A percentile compares a stretch with the other conserved stretches of the same genome.
phyloP scores from a whole-genome alignment of 2,888 invertebrate genomes.

The Pterostichus madidus region DNA sequence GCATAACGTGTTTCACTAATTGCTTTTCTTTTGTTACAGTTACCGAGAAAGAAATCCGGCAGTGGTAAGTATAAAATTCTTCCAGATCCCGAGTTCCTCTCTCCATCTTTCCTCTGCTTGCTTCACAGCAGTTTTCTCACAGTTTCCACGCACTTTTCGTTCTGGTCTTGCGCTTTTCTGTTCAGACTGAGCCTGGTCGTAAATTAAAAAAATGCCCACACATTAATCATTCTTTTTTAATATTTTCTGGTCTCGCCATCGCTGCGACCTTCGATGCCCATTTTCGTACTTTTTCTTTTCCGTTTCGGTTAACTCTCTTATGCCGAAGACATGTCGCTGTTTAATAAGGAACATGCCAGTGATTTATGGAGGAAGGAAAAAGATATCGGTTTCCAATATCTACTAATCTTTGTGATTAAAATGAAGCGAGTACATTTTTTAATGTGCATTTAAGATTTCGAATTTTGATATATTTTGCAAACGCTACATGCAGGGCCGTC shows the following conservation, averaged over 20 bases:
- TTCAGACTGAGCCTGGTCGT: constrained; percentile 16
- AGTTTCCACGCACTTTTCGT: constrained; percentile 4
- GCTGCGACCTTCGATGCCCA: neutral
- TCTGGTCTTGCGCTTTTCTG: constrained; percentile 10
- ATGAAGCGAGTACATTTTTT: neutral
- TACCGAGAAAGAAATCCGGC: constrained; percentile 92
- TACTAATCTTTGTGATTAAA: neutral
- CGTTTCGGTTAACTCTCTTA: constrained; percentile 12
- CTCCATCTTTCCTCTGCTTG: neutral
- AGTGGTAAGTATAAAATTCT: constrained; percentile 84
- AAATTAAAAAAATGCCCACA: constrained; percentile 54
- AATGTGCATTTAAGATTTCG: too few species aligned
- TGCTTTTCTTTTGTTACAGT: constrained; percentile 83
- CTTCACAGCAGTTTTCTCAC: neutral
- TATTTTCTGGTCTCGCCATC: constrained; percentile 36
- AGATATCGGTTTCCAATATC: constrained; percentile 1
- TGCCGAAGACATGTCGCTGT: neutral
- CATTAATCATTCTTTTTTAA: constrained; percentile 56
- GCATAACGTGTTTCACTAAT: constrained; percentile 44
- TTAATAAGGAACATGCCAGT: constrained; percentile 27
- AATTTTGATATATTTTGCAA: too few species aligned
- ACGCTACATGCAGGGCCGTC: too few species aligned
- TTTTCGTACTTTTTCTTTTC: constrained; percentile 24
- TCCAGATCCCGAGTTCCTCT: neutral
- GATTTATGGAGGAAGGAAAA: constrained; percentile 13